Base-by-base conservation (phyloP, 1,140 invertebrate genomes). In the Agrypnia vestita region DNA sequence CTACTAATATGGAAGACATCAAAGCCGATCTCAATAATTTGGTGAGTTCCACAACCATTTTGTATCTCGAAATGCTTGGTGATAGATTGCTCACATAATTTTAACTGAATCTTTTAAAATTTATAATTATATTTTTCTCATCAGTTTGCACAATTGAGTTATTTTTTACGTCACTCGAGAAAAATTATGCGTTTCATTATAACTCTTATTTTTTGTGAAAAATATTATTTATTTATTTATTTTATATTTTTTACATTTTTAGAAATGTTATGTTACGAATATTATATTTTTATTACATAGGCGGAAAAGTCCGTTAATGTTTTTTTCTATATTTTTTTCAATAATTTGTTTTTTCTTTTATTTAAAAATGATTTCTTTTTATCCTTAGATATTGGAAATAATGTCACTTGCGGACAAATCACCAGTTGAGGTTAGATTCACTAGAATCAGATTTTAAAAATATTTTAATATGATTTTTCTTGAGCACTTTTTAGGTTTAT, bases 21-120 rank as follows among this genome's bases (percentile, higher is more conserved):
- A 95, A 93, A 86, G 90, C 92, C 84, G 94, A 95, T 87, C 90
- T 95, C 86, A 92, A 91, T 82, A 92, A 91, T 77, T 85, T 94
- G 91, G 93, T 94, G 84, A 91, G 93, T 91, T 21, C 19, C 9
- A 25, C 4, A 7, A 13, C 0, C 9, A 64, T 21, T 10, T 59
- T 3, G 0, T 56, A 19, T 21, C 21, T 59, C 17, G 15, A 6
- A 6, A 11, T 9, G 55, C 55, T 19, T 59, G 55, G 55, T 59
- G 55, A 12, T 35, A 35, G 25, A 35, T 35, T 3, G 6, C 6
- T 35, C 25, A 35, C 25, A 6, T 35, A 1, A 35, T 35, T 35
- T 35, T 35, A 35, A 35, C 1, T 35, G 25, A 35, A 3, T 6
- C 6, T 35, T 35, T 35, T 35, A 35, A 35, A 35, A 35, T 35